phyloP scores from a whole-genome alignment of 2,888 invertebrate genomes.

The Gastrophysa polygoni region DNA sequence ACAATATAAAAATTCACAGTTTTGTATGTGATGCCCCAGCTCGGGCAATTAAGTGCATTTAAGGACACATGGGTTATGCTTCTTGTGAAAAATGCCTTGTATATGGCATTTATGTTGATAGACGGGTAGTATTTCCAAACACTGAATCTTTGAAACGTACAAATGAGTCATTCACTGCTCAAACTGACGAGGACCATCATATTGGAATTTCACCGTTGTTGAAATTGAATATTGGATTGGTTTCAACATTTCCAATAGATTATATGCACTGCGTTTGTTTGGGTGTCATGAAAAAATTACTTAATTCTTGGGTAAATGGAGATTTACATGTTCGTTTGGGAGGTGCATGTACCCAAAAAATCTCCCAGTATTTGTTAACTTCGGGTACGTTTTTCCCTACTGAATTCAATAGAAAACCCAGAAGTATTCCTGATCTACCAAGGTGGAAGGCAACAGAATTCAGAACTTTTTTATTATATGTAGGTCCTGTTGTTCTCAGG shows the following conservation, averaged over 20 bases:
- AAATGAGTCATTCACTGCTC: background rate
- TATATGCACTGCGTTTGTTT: background rate
- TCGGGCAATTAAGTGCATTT: conserved; percentile 16
- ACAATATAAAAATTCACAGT: background rate
- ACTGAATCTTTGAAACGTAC: background rate
- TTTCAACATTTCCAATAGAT: background rate
- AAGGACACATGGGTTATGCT: conserved; percentile 17
- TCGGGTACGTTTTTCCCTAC: conserved; percentile 2
- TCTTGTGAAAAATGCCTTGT: conserved; percentile 16
- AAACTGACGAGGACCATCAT: background rate
- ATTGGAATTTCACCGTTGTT: background rate
- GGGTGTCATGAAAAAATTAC: background rate
- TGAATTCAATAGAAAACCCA: conserved; percentile 24
- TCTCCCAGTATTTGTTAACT: conserved; percentile 12
- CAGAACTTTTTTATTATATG: conserved; percentile 19
- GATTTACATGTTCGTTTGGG: background rate
- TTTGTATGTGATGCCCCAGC: conserved; percentile 15
- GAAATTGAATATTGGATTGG: background rate
- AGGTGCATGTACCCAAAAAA: background rate
- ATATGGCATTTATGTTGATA: background rate
- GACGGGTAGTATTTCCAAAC: background rate
- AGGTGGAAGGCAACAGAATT: conserved; percentile 15
- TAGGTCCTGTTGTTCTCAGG: conserved; percentile 12
- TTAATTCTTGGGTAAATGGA: background rate
- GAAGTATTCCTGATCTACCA: conserved; percentile 15